These are phyloP conservation scores for Zoanthus sociatus DNA, from an alignment of 92 coral and sea anemone species.

Conservation along the genomic window DNA sequence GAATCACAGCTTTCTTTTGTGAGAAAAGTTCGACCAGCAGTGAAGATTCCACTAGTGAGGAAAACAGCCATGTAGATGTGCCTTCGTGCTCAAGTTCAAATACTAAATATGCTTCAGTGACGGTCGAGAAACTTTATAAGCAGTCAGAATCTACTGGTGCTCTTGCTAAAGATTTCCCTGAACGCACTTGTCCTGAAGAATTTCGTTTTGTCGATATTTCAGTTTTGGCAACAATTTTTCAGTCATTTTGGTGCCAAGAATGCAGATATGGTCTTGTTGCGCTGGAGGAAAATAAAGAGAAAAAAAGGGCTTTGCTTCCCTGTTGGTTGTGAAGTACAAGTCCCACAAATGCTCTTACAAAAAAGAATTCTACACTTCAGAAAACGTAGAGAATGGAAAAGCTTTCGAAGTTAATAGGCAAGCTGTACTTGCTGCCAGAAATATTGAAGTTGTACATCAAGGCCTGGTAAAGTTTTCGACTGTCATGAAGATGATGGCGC, in stretches of 20 bases:
- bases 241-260: neutral
- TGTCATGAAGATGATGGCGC: constrained; percentile 65
- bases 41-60: neutral
- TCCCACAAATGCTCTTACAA: neutral
- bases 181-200: neutral
- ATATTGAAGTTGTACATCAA: constrained; percentile 62
- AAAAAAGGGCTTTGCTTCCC: neutral
- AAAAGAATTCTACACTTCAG: constrained; percentile 51
- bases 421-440: constrained; percentile 57
- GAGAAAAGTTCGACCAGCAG: neutral
- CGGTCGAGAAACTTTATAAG: neutral
- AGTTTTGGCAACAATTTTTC: neutral
- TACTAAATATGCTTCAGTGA: neutral
- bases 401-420: constrained; percentile 60
- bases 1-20: neutral
- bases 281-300: neutral
- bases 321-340: neutral
- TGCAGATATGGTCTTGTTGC: neutral
- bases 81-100: neutral
- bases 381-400: constrained; percentile 10
- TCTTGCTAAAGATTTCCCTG: neutral
- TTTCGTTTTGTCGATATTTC: neutral
- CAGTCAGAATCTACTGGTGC: neutral
- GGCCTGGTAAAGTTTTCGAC: constrained; percentile 56
- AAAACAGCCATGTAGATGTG: neutral